Conservation (phyloP, 2,888 invertebrate genomes). For the Thumatha senex region DNA sequence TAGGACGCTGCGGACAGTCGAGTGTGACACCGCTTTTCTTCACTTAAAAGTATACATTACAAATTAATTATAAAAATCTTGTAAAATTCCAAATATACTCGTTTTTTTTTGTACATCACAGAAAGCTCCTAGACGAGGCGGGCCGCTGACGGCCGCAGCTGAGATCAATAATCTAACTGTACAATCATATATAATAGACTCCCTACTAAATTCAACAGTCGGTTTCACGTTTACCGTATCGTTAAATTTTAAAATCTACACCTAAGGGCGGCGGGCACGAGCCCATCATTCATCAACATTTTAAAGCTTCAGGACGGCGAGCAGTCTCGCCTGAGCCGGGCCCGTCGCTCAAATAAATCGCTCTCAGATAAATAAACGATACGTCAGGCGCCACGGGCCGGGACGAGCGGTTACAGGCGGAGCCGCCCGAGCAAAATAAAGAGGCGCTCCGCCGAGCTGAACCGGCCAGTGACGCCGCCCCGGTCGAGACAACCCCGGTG, state of each 20-base stretch:
- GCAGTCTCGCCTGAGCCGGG: slow-evolving; percentile 29
- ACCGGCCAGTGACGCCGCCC: slow-evolving; percentile 43
- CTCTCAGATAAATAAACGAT: slow-evolving; percentile 72
- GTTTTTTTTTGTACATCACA: slow-evolving; percentile 82
- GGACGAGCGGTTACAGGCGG: slow-evolving; percentile 13
- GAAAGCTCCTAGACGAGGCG: slow-evolving; percentile 60
- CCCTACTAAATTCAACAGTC: slow-evolving; percentile 70
- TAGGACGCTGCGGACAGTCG: slow-evolving; percentile 68
- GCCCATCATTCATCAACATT: slow-evolving; percentile 29
- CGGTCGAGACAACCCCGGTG: slow-evolving; percentile 33
- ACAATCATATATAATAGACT: slow-evolving; percentile 75
- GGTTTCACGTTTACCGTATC: slow-evolving; percentile 64
- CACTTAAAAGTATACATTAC: slow-evolving; percentile 79
- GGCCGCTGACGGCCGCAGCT: slow-evolving; percentile 68
- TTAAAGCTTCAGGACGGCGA: slow-evolving; percentile 42
- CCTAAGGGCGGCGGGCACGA: slow-evolving; percentile 49
- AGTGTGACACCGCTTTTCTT: slow-evolving; percentile 59
- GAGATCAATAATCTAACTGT: slow-evolving; percentile 78
- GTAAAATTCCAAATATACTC: slow-evolving; percentile 82
- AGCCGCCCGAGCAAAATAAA: slow-evolving; percentile 34
- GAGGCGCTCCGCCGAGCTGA: slow-evolving; percentile 33
- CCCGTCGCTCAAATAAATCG: slow-evolving; percentile 67
- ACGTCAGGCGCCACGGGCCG: slow-evolving; percentile 42
- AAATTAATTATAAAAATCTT: slow-evolving; percentile 83
- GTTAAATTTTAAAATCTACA: slow-evolving; percentile 74